phyloP scores from a whole-genome alignment of 2,888 invertebrate genomes.

The Dynastes tityus region DNA sequence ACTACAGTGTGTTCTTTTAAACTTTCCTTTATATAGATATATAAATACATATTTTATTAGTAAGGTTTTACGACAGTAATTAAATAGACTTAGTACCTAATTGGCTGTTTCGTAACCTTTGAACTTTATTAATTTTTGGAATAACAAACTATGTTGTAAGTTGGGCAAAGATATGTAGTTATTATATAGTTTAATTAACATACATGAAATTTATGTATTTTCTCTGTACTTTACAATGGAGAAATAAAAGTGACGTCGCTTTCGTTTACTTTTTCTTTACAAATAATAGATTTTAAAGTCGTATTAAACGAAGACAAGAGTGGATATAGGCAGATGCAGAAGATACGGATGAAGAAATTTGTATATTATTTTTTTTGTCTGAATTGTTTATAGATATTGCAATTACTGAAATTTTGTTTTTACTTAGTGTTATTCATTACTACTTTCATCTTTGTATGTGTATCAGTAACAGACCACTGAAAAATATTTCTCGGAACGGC shows the following conservation, averaged over 20 bases:
- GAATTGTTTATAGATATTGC: slow-evolving; percentile 42
- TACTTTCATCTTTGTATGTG: slow-evolving; percentile 43
- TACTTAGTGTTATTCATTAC: slow-evolving; percentile 46
- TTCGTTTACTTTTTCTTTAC: slow-evolving; percentile 27
- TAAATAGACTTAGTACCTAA: neutral
- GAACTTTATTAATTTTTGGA: neutral
- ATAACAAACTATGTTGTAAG: slow-evolving; percentile 53
- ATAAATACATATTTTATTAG: slow-evolving; percentile 13
- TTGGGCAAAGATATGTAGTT: slow-evolving; percentile 36
- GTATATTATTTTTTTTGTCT: slow-evolving; percentile 27
- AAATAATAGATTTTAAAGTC: slow-evolving; percentile 4
- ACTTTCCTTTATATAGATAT: neutral
- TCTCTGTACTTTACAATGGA: slow-evolving; percentile 59
- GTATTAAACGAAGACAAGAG: neutral
- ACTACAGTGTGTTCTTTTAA: neutral
- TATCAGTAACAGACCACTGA: slow-evolving; percentile 43
- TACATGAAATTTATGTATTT: slow-evolving; percentile 56
- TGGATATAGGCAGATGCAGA: neutral
- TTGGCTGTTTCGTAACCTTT: neutral
- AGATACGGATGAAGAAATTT: slow-evolving; percentile 35
- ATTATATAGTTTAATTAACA: slow-evolving; percentile 50
- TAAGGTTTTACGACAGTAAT: neutral
- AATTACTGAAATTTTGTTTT: slow-evolving; percentile 42
- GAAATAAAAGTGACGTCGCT: slow-evolving; percentile 53
- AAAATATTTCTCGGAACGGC: slow-evolving; percentile 9